A percentile compares a stretch with the other conserved stretches of the same genome.
Conservation (phyloP, 2,797 vertebrate genomes). For the Alca torda region DNA sequence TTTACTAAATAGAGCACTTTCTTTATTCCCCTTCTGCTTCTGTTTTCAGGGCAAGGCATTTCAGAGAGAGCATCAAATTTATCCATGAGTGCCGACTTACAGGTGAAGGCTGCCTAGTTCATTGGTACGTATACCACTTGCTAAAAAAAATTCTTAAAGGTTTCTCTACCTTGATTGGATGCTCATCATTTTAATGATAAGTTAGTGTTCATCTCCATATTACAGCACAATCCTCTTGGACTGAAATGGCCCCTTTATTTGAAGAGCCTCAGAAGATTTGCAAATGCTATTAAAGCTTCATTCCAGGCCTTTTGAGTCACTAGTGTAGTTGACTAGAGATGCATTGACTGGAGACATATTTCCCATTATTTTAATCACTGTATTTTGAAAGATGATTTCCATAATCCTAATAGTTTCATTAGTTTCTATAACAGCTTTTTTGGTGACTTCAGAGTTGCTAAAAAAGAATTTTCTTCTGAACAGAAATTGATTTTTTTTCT, state of each 20-base stretch:
- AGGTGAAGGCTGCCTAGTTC: conserved; percentile 91
- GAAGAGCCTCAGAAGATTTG: background rate
- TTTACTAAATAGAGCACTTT: conserved; percentile 47
- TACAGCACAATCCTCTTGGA: background rate
- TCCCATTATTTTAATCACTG: background rate
- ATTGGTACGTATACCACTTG: conserved; percentile 83
- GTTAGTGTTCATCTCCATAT: background rate
- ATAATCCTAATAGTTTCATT: background rate
- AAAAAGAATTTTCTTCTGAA: background rate
- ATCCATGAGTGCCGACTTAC: conserved; percentile 91
- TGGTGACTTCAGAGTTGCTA: background rate
- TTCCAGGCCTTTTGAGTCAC: background rate
- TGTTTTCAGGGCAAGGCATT: conserved; percentile 87
- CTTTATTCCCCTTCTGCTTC: conserved; percentile 32
- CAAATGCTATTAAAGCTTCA: background rate
- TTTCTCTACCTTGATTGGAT: background rate
- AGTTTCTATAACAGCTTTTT: background rate
- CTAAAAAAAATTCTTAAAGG: background rate
- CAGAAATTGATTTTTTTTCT: background rate
- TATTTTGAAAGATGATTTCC: background rate
- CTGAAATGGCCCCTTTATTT: background rate
- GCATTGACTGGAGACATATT: background rate
- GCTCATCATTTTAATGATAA: background rate
- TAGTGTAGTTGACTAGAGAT: background rate
- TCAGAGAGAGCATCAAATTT: conserved; percentile 93